Evolutionary conservation across 1,140 invertebrate species (phyloP), one percentile per base, ranked within the genome.

Genomic region (Drosophila triauraria): DNA sequence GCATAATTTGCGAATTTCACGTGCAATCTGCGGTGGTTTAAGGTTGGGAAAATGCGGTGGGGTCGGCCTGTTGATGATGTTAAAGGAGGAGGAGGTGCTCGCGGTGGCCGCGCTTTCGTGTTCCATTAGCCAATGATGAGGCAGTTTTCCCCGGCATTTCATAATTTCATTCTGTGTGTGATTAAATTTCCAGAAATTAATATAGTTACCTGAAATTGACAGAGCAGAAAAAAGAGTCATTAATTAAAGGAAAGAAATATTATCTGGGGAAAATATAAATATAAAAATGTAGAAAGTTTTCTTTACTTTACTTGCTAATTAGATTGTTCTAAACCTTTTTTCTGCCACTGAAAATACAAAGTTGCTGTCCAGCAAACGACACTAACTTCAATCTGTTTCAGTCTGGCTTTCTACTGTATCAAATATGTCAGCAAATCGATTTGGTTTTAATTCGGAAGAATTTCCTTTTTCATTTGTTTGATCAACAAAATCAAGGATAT

Each of bases 1-100:
- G 85, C 85, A 90, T 90, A 90, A 90, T 90, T 88, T 88, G 85
- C 85, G 75, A 90, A 82, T 78, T 84, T 90, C 78, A 90, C 67
- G 69, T 87, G 83, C 74, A 82, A 64, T 64, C 81, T 59, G 53
- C 51, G 59, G 44, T 46, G 70, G 46, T 43, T 57, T 44, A 47
- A 60, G 67, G 44, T 50, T 32, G 65, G 25, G 27, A 54, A 40
- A 27, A 27, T 3, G 10, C 47, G 5, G 13, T 63, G 58, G 12
- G 20, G 30, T 27, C 63, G 23, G 8, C 12, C 30, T 43, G 54
- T 15, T 32, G 57, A 46, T 32, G 42, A 32, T 46, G 57, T 46
- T 43, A 48, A 58, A 13, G 61, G 7, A 30, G 59, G 44, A 53
- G 27, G 0, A 9, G 35, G 35, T 13, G 1, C n/a, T 20, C 17